Percentiles rank a stretch among this genome's conserved stretches.
Evolutionary conservation across 35 echinoderm and acorn worm genomes (phyloP).

Genomic region (Strongylocentrotus purpuratus): DNA sequence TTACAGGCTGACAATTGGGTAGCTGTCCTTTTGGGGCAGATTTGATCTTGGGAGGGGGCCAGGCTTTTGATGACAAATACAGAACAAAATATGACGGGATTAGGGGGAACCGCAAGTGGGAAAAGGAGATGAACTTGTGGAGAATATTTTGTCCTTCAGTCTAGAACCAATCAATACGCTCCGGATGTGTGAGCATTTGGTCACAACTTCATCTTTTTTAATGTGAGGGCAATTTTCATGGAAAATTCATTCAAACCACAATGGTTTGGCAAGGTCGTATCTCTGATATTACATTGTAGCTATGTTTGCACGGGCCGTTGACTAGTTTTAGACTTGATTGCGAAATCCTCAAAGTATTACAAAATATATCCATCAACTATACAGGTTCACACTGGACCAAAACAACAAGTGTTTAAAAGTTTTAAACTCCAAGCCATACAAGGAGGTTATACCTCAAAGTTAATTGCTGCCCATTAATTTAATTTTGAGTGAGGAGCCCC

Average conservation of each 20-base stretch:
- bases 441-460: too few relatives aligned
- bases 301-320: too few relatives aligned
- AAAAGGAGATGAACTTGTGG: not conserved
- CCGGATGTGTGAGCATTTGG: not conserved
- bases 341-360: too few relatives aligned
- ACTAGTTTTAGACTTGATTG: too few relatives aligned
- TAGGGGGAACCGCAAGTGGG: not conserved
- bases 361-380: too few relatives aligned
- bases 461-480: too few relatives aligned
- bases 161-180: not conserved
- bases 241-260: not conserved
- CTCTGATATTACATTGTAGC: not conserved
- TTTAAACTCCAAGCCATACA: too few relatives aligned
- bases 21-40: not conserved
- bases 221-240: not conserved
- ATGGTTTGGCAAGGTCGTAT: not conserved
- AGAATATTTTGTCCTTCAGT: not conserved
- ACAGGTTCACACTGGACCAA: too few relatives aligned
- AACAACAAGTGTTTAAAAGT: too few relatives aligned
- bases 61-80: not conserved
- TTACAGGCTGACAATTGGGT: not conserved
- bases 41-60: not conserved
- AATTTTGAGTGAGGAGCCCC: too few relatives aligned
- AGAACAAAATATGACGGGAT: not conserved
- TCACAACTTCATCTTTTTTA: not conserved